phyloP scores from a whole-genome alignment of 2,888 invertebrate species.

The Clivina fossor region DNA sequence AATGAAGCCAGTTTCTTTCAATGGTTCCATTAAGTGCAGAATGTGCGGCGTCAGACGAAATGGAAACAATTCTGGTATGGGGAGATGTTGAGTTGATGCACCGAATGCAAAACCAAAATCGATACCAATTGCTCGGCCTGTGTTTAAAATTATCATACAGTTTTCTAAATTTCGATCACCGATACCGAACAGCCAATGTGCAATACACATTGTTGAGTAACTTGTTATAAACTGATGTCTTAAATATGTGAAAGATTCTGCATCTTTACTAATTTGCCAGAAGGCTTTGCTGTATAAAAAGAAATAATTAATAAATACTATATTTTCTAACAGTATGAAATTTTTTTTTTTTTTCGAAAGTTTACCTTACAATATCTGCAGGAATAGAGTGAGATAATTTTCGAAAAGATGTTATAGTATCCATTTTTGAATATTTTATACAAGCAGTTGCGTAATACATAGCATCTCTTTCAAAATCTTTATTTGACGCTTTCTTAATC shows the following conservation, averaged over 20 bases:
- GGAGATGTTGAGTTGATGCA: constrained; percentile 61
- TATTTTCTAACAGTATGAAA: not conserved
- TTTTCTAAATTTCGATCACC: constrained; percentile 77
- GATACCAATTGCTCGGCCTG: constrained; percentile 65
- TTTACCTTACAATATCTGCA: constrained; percentile 55
- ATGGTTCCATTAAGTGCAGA: constrained; percentile 62
- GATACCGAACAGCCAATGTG: constrained; percentile 72
- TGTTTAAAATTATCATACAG: constrained; percentile 59
- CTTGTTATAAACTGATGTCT: constrained; percentile 62
- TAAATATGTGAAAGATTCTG: constrained; percentile 64
- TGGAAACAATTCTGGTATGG: constrained; percentile 72
- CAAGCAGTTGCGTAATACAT: constrained; percentile 41
- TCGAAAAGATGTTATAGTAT: constrained; percentile 50
- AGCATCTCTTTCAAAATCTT: constrained; percentile 22
- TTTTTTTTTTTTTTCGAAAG: constrained; percentile 6
- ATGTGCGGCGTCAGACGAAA: constrained; percentile 73
- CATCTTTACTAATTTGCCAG: constrained; percentile 56
- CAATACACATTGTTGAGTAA: constrained; percentile 64
- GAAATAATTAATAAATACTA: not conserved
- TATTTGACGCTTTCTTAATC: constrained; percentile 36
- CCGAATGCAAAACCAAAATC: constrained; percentile 79
- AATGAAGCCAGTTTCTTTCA: constrained; percentile 61
- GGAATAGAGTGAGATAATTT: constrained; percentile 54
- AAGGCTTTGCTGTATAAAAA: constrained; percentile 55
- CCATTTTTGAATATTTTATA: constrained; percentile 46